A percentile compares a stretch with the other conserved stretches of the same genome.
Evolutionary conservation across 2,888 invertebrate species (phyloP).

Genomic region (Drosophila meridionalis): DNA sequence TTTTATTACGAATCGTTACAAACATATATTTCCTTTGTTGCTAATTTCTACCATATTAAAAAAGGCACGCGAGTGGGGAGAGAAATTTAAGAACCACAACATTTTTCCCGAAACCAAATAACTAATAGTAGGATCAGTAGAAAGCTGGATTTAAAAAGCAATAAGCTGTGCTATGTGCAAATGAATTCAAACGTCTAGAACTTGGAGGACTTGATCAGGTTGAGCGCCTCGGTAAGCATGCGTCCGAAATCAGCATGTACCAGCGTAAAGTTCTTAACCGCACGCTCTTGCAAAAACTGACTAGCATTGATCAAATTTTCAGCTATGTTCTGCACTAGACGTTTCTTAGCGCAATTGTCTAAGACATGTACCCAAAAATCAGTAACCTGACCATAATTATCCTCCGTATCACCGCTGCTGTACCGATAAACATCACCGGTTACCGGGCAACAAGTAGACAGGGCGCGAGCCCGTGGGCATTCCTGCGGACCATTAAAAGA

Average conservation of each 20-base stretch:
- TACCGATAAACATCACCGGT: constrained; percentile 93
- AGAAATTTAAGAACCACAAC: constrained; percentile 30
- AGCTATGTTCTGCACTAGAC: constrained; percentile 92
- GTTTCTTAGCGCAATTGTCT: constrained; percentile 89
- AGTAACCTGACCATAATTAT: constrained; percentile 94
- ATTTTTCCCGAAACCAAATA: constrained; percentile 54
- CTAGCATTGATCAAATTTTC: constrained; percentile 91
- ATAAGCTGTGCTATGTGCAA: constrained; percentile 22
- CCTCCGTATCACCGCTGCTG: constrained; percentile 92
- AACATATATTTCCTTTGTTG: constrained; percentile 25
- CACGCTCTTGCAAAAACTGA: constrained; percentile 94
- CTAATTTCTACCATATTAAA: constrained; percentile 37
- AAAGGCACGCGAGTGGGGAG: constrained; percentile 41
- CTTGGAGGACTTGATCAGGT: constrained; percentile 87
- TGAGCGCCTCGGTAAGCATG: constrained; percentile 89
- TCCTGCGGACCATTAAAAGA: constrained; percentile 95
- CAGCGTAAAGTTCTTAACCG: constrained; percentile 92
- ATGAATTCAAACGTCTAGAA: constrained; percentile 84
- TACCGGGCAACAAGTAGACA: constrained; percentile 87
- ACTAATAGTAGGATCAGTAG: constrained; percentile 42
- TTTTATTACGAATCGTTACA: constrained; percentile 46
- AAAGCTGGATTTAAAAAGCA: constrained; percentile 30
- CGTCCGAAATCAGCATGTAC: constrained; percentile 93
- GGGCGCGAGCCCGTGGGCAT: constrained; percentile 87
- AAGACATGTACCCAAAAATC: constrained; percentile 93